A percentile compares a stretch with the other conserved stretches of the same genome.
These are phyloP conservation scores for Psittacula derbiana DNA, from an alignment of 2,797 vertebrate genomes.

Conservation along the genomic window DNA sequence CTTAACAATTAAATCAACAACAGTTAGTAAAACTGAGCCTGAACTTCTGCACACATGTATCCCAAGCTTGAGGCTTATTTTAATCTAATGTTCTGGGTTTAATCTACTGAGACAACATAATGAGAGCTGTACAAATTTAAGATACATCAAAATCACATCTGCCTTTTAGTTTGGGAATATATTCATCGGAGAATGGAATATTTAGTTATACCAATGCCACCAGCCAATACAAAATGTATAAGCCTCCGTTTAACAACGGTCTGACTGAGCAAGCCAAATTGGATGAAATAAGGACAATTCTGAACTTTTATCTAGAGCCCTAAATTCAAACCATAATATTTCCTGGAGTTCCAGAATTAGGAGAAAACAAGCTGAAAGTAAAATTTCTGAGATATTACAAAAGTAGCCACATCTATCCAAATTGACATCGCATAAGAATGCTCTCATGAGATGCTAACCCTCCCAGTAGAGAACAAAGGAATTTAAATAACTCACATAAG, in stretches of 20 bases:
- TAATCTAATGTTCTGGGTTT: not conserved
- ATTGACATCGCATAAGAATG: not conserved
- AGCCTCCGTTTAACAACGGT: not conserved
- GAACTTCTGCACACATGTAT: not conserved
- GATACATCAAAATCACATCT: not conserved
- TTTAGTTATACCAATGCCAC: not conserved
- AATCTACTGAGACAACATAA: not conserved
- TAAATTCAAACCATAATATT: not conserved
- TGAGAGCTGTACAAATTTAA: not conserved
- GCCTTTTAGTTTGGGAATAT: not conserved
- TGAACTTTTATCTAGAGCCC: not conserved
- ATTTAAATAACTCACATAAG: not conserved
- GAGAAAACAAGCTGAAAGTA: not conserved
- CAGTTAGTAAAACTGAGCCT: not conserved
- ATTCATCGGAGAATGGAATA: not conserved
- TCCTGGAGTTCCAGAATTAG: not conserved
- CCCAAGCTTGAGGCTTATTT: not conserved
- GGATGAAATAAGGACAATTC: not conserved
- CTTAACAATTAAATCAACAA: not conserved
- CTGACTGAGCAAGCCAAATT: not conserved
- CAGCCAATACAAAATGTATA: not conserved
- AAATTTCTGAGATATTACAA: not conserved
- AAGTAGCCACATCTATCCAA: not conserved
- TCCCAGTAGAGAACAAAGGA: not conserved
- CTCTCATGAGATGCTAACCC: not conserved